A percentile compares a stretch with the other conserved stretches of the same genome.
These are phyloP conservation scores for Callinectes sapidus DNA, from an alignment of 2,888 invertebrate genomes.

Conservation along the genomic window DNA sequence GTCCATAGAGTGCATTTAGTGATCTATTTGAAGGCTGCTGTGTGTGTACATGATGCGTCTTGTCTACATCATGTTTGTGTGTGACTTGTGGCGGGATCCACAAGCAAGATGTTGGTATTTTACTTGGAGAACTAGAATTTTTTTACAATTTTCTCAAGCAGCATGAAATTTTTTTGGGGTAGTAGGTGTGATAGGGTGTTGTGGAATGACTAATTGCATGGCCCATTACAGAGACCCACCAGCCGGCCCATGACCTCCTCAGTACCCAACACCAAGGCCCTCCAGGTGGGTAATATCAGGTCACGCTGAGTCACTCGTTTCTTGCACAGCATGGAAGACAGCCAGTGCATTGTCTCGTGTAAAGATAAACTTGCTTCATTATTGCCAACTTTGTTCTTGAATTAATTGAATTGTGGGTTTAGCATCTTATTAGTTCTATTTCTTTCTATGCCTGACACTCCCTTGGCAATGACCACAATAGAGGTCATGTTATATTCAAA, in stretches of 20 bases:
- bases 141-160: not conserved
- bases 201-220: conserved; percentile 62
- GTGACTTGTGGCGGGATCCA: not conserved
- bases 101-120: not conserved
- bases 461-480: too few relatives aligned
- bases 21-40: not conserved
- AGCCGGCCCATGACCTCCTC: conserved; percentile 54
- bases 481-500: too few relatives aligned
- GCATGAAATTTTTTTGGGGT: not conserved
- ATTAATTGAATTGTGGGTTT: not conserved
- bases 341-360: not conserved
- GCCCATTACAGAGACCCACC: conserved; percentile 68
- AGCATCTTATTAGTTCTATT: not conserved
- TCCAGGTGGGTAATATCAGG: conserved; percentile 59
- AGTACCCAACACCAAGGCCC: conserved; percentile 67
- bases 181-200: not conserved
- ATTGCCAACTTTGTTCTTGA: not conserved
- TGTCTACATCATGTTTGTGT: not conserved
- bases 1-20: not conserved
- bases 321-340: not conserved
- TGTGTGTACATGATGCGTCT: not conserved
- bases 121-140: not conserved
- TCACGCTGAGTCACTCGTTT: not conserved
- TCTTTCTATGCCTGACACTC: not conserved
- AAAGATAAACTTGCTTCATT: not conserved